phyloP scores from a whole-genome alignment of 2,888 invertebrate species.

The Dicyrtomina minuta region DNA sequence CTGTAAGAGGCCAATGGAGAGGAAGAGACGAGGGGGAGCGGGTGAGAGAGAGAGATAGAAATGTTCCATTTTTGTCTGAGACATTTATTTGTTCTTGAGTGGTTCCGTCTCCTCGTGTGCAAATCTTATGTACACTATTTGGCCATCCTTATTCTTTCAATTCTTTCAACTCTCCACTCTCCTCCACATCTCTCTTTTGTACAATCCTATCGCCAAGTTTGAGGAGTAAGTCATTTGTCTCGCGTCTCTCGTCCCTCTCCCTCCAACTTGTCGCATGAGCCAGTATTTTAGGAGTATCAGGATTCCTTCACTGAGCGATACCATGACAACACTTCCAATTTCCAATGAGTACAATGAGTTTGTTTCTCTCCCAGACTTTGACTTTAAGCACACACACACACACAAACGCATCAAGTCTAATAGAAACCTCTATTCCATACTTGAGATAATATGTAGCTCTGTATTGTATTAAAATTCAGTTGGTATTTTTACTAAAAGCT shows the following conservation, averaged over 20 bases:
- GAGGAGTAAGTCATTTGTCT: slow-evolving; percentile 8
- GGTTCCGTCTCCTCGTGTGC: background rate
- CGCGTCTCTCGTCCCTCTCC: no score
- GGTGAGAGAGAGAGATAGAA: slow-evolving; percentile 1
- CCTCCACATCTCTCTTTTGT: background rate
- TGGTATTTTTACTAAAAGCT: no score
- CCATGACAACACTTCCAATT: no score
- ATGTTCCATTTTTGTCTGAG: slow-evolving; percentile 10
- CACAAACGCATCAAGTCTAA: no score
- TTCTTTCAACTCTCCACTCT: background rate
- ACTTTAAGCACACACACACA: no score
- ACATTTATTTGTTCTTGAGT: slow-evolving; percentile 23
- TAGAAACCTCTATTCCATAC: no score
- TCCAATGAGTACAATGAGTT: no score
- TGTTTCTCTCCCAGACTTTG: no score
- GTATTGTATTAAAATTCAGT: no score
- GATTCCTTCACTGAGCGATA: background rate
- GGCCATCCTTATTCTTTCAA: background rate
- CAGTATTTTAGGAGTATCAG: no score
- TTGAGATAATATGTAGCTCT: no score
- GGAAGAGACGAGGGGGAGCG: no score
- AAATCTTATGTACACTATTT: background rate
- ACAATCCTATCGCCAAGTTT: background rate
- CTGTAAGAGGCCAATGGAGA: background rate
- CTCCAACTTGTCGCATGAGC: slow-evolving; percentile 12